phyloP scores from a whole-genome alignment of 2,113 vertebrate species.

The Tachuris rubrigastra region DNA sequence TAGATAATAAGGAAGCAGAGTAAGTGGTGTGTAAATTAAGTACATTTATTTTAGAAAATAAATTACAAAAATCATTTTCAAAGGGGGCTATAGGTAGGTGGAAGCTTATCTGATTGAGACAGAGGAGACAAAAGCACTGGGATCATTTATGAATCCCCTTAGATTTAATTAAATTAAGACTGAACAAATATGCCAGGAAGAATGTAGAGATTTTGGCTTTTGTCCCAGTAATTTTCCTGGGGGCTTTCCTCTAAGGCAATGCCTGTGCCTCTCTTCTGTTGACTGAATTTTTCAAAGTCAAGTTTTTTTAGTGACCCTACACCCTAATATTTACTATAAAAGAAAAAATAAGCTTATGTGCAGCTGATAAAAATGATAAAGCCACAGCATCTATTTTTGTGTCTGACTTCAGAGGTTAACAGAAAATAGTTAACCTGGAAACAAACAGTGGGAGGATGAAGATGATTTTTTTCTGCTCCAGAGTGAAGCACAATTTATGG shows the following conservation, averaged over 20 bases:
- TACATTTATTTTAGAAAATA: neutral
- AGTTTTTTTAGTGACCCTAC: neutral
- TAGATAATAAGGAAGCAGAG: neutral
- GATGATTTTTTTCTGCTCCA: neutral
- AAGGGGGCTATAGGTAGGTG: neutral
- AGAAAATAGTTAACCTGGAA: neutral
- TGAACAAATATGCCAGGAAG: neutral
- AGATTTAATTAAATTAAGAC: conserved; percentile 16
- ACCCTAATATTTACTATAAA: neutral
- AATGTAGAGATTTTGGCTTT: neutral
- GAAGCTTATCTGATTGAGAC: neutral
- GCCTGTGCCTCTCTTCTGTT: neutral
- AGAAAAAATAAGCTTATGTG: neutral
- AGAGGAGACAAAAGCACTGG: neutral
- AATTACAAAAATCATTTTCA: neutral
- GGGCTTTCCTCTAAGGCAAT: neutral
- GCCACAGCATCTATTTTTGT: neutral
- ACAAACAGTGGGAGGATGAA: neutral
- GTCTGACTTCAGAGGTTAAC: neutral
- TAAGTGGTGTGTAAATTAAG: neutral
- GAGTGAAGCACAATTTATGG: neutral
- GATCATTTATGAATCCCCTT: neutral
- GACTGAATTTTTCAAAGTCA: neutral
- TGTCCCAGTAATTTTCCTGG: neutral
- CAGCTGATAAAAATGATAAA: neutral